These are phyloP conservation scores for Hystrix brachyura DNA, from an alignment of 2,113 vertebrate species.

Conservation along the genomic window DNA sequence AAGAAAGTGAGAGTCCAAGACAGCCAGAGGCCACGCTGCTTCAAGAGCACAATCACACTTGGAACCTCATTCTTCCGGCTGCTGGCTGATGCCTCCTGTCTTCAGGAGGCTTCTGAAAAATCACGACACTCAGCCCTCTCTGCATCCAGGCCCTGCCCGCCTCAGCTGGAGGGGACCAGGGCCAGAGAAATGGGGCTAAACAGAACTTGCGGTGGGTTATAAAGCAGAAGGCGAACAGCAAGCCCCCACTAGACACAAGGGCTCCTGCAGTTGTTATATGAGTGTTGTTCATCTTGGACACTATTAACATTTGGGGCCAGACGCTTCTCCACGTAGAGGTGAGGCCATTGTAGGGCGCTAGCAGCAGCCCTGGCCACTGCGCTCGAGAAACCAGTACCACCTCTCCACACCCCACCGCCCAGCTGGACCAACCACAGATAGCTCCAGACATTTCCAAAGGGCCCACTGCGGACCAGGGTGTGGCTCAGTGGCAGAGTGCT, in stretches of 20 bases:
- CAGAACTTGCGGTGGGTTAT: not conserved
- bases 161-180: too few relatives aligned
- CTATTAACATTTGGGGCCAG: not conserved
- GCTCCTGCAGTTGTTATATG: not conserved
- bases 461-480: not conserved
- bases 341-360: too few relatives aligned
- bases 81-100: not conserved
- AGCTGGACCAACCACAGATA: not conserved
- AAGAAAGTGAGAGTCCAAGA: not conserved
- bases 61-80: not conserved
- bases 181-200: not conserved
- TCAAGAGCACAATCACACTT: not conserved
- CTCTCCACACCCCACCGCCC: too few relatives aligned
- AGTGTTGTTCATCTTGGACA: not conserved
- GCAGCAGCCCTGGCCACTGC: not conserved
- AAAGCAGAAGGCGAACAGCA: not conserved
- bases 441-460: not conserved
- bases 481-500: too few relatives aligned
- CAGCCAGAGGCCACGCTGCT: not conserved
- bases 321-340: accelerated
- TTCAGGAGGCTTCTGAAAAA: not conserved
- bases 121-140: too few relatives aligned
- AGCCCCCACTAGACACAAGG: not conserved
- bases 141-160: not conserved
- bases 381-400: not conserved